Percentiles rank a stretch among this genome's conserved stretches.
Conservation (phyloP, 2,888 invertebrate species). For the Ametastegia equiseti region DNA sequence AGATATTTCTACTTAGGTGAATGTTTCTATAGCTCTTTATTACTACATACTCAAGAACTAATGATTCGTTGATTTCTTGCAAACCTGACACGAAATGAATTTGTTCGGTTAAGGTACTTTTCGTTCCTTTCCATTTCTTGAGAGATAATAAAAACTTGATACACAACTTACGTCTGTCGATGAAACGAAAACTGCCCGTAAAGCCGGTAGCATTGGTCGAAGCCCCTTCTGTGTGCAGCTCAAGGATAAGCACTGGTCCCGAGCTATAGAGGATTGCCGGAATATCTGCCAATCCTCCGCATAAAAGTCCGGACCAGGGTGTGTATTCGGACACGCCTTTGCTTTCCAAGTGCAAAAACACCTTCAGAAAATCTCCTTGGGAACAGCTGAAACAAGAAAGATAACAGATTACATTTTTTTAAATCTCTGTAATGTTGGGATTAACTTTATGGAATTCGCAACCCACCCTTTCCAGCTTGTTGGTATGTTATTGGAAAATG, state of each 20-base stretch:
- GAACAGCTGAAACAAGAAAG: conserved; percentile 83
- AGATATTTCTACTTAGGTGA: too few relatives aligned
- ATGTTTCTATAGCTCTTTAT: too few relatives aligned
- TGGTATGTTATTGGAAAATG: not conserved
- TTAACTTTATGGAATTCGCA: too few relatives aligned
- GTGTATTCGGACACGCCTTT: conserved; percentile 87
- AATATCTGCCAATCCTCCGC: conserved; percentile 83
- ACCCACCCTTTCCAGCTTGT: too few relatives aligned
- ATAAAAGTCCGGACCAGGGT: conserved; percentile 85
- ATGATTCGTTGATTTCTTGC: too few relatives aligned
- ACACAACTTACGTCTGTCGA: conserved; percentile 84
- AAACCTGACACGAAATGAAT: not conserved
- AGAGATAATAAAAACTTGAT: not conserved
- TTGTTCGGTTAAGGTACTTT: not conserved
- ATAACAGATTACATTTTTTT: not conserved
- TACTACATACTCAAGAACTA: too few relatives aligned
- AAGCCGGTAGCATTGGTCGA: conserved; percentile 83
- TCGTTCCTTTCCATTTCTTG: not conserved
- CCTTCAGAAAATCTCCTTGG: conserved; percentile 86
- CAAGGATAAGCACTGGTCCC: conserved; percentile 85
- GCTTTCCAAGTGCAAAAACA: conserved; percentile 86
- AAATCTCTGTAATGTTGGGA: not conserved
- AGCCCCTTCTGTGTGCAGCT: conserved; percentile 82
- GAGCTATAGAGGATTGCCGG: conserved; percentile 87
- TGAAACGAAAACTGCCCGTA: conserved; percentile 86